Base-by-base conservation (phyloP, 2,888 invertebrate species). In the Petrolisthes manimaculis region DNA sequence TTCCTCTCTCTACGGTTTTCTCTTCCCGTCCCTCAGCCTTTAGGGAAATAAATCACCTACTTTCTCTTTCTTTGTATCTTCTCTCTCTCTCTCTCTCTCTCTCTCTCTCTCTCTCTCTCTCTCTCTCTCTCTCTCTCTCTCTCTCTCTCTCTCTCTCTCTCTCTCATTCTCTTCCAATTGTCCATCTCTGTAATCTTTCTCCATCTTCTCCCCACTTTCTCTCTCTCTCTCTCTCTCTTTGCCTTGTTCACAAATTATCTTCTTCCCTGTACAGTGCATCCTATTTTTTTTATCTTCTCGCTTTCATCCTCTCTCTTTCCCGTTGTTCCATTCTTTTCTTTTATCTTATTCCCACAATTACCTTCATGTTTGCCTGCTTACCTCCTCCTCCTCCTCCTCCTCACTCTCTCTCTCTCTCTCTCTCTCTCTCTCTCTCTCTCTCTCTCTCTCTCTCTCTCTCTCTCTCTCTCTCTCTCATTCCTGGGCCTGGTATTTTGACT, bases 31-130 rank as follows among this genome's bases (percentile, higher is more conserved):
- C 24, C 61, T 81, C 80, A 78, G 37, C 24, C 24, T 21, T 5
- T 74, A 24, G 74, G 37, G 37, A 74, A 74, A 18, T 51, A 51
- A 24, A 21, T 61, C 12, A 53, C 81, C 21, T 53, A 53, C 71
- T 71, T 55, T 79, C 53, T 79, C 14, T 8, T 54, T 83, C 83
- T 83, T 53, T 83, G 24, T 21, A 56, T 55, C 56, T 24, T 56
- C 80, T 71, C 83, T 71, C 83, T 24, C 37, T 83, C 83, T 83
- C 83, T 83, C 83, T 53, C 71, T 71, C 83, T 51, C 53, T 53
- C 51, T 71, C 69, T 83, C 51, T 83, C 71, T 71, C 71, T 83
- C 71, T 71, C 51, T 83, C 83, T 71, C 71, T 71, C 71, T 71
- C 53, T 83, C 71, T 71, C 53, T 83, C 69, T 53, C 71, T 71